Evolutionary conservation across 2,797 vertebrate genomes (phyloP).

Genomic region (Astyanax mexicanus): DNA sequence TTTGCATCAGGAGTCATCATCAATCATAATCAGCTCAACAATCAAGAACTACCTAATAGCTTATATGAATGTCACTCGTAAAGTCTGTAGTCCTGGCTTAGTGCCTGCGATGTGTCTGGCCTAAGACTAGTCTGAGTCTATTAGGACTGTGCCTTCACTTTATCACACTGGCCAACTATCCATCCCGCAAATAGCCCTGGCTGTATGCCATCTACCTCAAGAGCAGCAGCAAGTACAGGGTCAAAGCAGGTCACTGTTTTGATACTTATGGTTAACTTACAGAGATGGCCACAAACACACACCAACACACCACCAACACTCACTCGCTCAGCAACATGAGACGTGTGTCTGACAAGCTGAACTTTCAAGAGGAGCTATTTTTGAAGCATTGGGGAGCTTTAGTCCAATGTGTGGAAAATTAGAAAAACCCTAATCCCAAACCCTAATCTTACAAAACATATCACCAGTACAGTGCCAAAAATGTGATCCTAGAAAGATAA

Average conservation of each 20-base stretch:
- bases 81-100: neutral
- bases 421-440: no score
- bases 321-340: neutral
- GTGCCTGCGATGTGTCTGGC: neutral
- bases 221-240: neutral
- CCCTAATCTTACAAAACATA: no score
- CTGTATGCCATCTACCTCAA: neutral
- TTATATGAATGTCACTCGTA: neutral
- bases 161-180: neutral
- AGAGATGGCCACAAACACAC: conserved; percentile 5
- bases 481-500: no score
- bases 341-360: neutral
- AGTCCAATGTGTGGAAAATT: no score
- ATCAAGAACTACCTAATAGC: neutral
- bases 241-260: conserved; percentile 4
- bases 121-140: neutral
- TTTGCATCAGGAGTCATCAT: no score
- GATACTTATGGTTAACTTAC: neutral
- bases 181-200: conserved; percentile 9
- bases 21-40: neutral
- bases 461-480: no score
- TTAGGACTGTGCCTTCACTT: neutral
- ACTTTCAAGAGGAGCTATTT: conserved; percentile 8
- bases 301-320: neutral
- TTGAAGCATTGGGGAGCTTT: neutral